phyloP scores from a whole-genome alignment of 1,140 invertebrate species.

The Dolichoris vasculosae region DNA sequence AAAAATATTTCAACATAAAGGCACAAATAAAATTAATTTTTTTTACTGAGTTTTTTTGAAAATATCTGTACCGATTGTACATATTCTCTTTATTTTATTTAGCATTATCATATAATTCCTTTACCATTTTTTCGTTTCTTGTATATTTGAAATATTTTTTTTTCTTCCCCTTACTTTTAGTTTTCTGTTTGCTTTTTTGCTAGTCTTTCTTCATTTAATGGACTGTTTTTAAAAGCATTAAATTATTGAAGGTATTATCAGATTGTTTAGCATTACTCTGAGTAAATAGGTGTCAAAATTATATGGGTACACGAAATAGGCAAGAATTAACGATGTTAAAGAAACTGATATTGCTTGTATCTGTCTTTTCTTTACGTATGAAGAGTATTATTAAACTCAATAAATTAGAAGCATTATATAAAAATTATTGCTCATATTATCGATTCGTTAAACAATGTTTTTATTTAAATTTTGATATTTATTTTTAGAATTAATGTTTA shows the following conservation, averaged over 20 bases:
- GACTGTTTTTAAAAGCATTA: slow-evolving; percentile 35
- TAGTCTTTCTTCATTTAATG: slow-evolving; percentile 46
- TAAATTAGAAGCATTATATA: not conserved
- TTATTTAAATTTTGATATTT: not conserved
- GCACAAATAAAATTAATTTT: not conserved
- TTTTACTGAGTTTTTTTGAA: not conserved
- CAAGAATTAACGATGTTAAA: slow-evolving; percentile 28
- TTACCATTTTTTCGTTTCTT: slow-evolving; percentile 13
- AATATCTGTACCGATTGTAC: not conserved
- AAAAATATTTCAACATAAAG: not conserved
- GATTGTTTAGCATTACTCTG: not conserved
- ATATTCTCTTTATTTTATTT: slow-evolving; percentile 21
- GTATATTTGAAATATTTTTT: slow-evolving; percentile 13
- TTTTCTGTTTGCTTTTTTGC: slow-evolving; percentile 11
- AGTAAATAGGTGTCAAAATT: slow-evolving; percentile 24
- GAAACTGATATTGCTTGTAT: slow-evolving; percentile 7
- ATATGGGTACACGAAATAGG: not conserved
- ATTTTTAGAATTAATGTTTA: not conserved
- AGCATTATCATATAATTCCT: slow-evolving; percentile 7
- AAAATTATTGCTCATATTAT: not conserved
- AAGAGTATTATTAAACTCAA: not conserved
- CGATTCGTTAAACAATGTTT: no score
- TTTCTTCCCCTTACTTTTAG: not conserved
- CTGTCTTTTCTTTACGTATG: not conserved
- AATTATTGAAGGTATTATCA: slow-evolving; percentile 31